Evolutionary conservation across 2,113 vertebrate genomes (phyloP).

Genomic region (Limanda limanda): DNA sequence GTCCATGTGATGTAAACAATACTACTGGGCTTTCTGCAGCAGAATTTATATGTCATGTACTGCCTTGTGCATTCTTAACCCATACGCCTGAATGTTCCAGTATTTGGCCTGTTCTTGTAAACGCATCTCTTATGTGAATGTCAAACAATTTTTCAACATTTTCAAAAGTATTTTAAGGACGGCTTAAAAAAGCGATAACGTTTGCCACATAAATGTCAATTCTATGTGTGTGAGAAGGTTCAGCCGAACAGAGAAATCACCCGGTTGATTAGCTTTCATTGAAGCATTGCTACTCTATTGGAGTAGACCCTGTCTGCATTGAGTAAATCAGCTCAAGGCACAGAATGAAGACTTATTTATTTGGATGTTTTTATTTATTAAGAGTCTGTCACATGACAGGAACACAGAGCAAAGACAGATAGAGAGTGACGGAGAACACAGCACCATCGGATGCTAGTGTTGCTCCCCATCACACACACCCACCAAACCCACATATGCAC

Average conservation of each 20-base stretch:
- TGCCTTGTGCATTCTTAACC: no score
- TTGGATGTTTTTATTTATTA: constrained; percentile 58
- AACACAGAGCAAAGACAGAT: constrained; percentile 52
- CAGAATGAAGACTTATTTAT: not conserved
- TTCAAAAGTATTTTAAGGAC: no score
- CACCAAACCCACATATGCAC: constrained; percentile 42
- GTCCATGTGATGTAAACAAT: no score
- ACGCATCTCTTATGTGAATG: no score
- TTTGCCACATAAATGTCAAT: no score
- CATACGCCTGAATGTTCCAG: no score
- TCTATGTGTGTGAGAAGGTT: not conserved
- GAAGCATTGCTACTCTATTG: not conserved
- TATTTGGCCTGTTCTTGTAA: no score
- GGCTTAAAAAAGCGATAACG: no score
- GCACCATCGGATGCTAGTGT: constrained; percentile 67
- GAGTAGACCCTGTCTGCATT: not conserved
- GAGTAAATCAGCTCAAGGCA: not conserved
- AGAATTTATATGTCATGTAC: no score
- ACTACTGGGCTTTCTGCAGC: no score
- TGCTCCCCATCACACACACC: constrained; percentile 45
- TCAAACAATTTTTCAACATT: no score
- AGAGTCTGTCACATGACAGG: constrained; percentile 23
- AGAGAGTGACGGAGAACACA: constrained; percentile 52
- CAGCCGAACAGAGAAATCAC: not conserved
- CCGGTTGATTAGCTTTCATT: not conserved